A percentile compares a stretch with the other conserved stretches of the same genome.
Evolutionary conservation across 1,140 invertebrate genomes (phyloP).

Genomic region (Pollicipes pollicipes): DNA sequence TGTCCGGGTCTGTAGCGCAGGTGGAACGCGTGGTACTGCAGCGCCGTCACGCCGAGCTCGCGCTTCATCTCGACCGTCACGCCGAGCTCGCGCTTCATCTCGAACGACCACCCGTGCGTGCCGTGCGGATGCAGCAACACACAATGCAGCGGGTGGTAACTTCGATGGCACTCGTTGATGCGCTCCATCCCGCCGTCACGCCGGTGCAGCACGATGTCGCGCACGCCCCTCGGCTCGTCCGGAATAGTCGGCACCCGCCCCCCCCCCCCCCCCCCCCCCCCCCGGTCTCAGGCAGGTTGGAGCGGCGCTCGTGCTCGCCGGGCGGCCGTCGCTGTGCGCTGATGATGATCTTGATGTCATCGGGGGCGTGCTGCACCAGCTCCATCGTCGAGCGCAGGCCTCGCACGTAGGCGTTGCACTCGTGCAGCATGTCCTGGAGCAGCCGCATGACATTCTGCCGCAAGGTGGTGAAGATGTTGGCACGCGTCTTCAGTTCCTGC

Average conservation of each 20-base stretch:
- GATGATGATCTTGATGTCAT: conserved; percentile 23
- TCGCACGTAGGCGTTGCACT: conserved; percentile 23
- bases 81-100: not conserved
- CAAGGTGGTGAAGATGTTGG: conserved; percentile 7
- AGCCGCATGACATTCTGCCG: conserved; percentile 11
- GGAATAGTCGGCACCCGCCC: too few relatives aligned
- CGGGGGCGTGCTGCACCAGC: conserved; percentile 20
- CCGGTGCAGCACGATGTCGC: conserved; percentile 25
- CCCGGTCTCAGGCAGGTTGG: conserved; percentile 27
- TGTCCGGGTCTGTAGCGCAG: conserved; percentile 8
- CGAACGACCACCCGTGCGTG: conserved; percentile 23
- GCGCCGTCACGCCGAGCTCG: not conserved
- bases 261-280: too few relatives aligned
- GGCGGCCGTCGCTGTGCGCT: conserved; percentile 24
- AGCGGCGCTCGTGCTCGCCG: conserved; percentile 26
- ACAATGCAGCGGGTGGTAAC: conserved; percentile 33
- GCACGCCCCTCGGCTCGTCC: conserved; percentile 24
- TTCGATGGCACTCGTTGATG: conserved; percentile 28
- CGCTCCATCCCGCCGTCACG: conserved; percentile 19
- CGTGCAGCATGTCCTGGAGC: conserved; percentile 25
- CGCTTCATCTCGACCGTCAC: conserved; percentile 4
- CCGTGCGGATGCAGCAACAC: conserved; percentile 31
- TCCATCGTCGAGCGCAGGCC: conserved; percentile 25
- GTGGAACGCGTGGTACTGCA: conserved; percentile 9
- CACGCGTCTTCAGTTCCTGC: too few relatives aligned